Evolutionary conservation across 2,113 vertebrate species (phyloP).

Genomic region (Pterocles orientalis): DNA sequence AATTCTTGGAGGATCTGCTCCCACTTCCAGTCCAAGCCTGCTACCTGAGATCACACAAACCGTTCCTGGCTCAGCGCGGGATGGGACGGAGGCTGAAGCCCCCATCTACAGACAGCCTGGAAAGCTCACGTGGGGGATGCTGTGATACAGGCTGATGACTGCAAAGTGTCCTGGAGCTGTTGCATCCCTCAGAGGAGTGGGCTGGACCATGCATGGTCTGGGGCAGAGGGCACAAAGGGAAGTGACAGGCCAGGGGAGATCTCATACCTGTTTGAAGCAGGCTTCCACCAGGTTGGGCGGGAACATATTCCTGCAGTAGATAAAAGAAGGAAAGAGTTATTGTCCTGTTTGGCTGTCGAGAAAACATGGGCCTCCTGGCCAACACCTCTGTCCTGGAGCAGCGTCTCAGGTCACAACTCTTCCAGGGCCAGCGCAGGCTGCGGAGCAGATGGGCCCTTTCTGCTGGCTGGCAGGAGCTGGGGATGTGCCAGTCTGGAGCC

Average conservation of each 20-base stretch:
- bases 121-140: background rate
- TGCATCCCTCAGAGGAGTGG: background rate
- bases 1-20: background rate
- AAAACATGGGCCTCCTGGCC: background rate
- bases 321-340: conserved; percentile 2
- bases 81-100: background rate
- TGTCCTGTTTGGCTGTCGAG: background rate
- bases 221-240: background rate
- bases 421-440: background rate
- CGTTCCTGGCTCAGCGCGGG: background rate
- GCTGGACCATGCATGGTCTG: background rate
- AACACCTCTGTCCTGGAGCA: background rate
- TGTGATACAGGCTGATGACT: background rate
- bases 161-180: background rate
- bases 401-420: background rate
- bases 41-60: background rate
- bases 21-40: background rate
- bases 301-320: conserved; percentile 93
- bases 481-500: background rate
- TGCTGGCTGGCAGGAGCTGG: background rate
- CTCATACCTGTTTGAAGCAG: conserved; percentile 96
- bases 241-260: background rate
- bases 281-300: conserved; percentile 95
- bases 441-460: background rate
- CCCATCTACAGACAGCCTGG: background rate